Percentiles rank a stretch among this genome's conserved stretches.
Evolutionary conservation across 2,888 invertebrate species (phyloP).

Genomic region (Drosophila parthenogenetica): DNA sequence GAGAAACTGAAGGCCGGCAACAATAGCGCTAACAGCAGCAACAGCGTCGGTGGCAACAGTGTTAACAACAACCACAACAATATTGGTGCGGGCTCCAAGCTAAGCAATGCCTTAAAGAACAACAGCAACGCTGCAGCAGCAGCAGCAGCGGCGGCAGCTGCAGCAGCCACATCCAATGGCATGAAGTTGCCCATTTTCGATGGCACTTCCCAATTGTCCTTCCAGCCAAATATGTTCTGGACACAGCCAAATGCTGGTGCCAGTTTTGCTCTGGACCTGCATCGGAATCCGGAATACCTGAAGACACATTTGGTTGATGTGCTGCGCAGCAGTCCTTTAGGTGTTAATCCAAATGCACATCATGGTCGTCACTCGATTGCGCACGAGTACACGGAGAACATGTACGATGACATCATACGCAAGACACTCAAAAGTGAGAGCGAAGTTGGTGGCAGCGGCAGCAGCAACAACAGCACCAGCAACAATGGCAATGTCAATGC

Average conservation of each 20-base stretch:
- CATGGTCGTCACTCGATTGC: constrained; percentile 83
- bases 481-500: constrained; percentile 23
- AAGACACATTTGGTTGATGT: constrained; percentile 92
- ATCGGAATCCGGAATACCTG: constrained; percentile 88
- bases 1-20: constrained; percentile 82
- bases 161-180: constrained; percentile 87
- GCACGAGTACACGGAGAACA: constrained; percentile 88
- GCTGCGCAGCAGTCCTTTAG: constrained; percentile 74
- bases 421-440: constrained; percentile 88
- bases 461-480: constrained; percentile 79
- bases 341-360: constrained; percentile 71
- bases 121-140: constrained; percentile 83
- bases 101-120: constrained; percentile 83
- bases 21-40: constrained; percentile 64
- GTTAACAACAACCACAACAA: constrained; percentile 28
- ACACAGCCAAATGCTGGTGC: constrained; percentile 85
- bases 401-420: constrained; percentile 92
- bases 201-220: constrained; percentile 87
- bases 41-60: constrained; percentile 30
- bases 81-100: constrained; percentile 83
- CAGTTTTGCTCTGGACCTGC: constrained; percentile 85
- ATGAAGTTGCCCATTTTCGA: constrained; percentile 89
- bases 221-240: constrained; percentile 92
- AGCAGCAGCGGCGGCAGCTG: constrained; percentile 83
- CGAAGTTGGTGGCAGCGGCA: constrained; percentile 29